phyloP scores from a whole-genome alignment of 2,888 invertebrate genomes.

The Tipula confusa region DNA sequence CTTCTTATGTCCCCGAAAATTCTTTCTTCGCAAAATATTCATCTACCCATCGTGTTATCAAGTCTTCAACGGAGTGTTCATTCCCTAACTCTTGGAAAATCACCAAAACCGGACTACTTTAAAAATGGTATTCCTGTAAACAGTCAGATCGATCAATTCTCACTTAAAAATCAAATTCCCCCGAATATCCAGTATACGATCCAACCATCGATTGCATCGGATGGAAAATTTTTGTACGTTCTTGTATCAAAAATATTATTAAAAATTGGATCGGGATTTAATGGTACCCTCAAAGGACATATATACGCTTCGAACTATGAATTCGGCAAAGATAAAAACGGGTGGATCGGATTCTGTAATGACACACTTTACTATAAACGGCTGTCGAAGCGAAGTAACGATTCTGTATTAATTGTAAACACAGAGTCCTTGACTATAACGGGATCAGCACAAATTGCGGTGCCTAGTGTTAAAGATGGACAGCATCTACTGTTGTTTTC shows the following conservation, averaged over 20 bases:
- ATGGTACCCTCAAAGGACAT: constrained; percentile 88
- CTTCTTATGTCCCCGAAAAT: constrained; percentile 79
- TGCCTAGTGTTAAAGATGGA: constrained; percentile 46
- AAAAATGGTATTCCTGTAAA: constrained; percentile 79
- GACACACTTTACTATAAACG: constrained; percentile 70
- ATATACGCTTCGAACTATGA: constrained; percentile 79
- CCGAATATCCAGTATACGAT: constrained; percentile 54
- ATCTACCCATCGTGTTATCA: constrained; percentile 81
- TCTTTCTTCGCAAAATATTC: constrained; percentile 73
- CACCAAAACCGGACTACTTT: constrained; percentile 81
- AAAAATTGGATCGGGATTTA: constrained; percentile 93
- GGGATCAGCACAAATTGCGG: constrained; percentile 46
- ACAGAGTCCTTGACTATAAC: constrained; percentile 53
- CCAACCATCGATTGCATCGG: constrained; percentile 69
- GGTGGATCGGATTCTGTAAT: constrained; percentile 82
- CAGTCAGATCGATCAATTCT: constrained; percentile 62
- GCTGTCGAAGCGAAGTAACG: constrained; percentile 51
- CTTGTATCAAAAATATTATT: constrained; percentile 78
- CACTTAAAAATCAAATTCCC: constrained; percentile 43
- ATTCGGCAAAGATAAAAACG: constrained; percentile 72
- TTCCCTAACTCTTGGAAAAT: constrained; percentile 78
- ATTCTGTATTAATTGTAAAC: constrained; percentile 49
- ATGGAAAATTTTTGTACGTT: constrained; percentile 86
- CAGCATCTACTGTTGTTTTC: constrained; percentile 57
- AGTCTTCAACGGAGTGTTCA: constrained; percentile 85